Base-by-base conservation (phyloP, 2,888 invertebrate genomes). In the Encarsia formosa region DNA sequence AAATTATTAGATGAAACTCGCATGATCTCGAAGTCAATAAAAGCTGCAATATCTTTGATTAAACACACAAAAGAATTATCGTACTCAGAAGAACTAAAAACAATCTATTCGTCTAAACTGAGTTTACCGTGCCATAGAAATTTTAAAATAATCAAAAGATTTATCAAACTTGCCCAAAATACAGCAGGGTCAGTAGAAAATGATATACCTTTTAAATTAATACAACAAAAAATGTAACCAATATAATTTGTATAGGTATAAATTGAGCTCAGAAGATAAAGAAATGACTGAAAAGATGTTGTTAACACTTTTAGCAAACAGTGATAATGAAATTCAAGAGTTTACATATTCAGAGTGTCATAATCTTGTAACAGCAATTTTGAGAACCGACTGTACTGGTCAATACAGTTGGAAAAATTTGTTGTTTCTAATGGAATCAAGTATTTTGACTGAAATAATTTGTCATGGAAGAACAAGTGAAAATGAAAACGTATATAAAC, bases 381-480 rank as follows among this genome's bases (percentile, higher is more conserved):
- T 86, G 35, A 79, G 83, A 20, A 78, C 81, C 9, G 65, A 69
- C 23, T 63, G 63, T 44, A 64, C 52, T 37, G 60, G 73, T 71
- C 42, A 67, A 70, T 63, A 76, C 65, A 65, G 66, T 43, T 82
- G 81, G 62, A 77, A 76, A 60, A 76, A 77, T 63, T 70, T 79
- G 58, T 76, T 69, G 34, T 78, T 85, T 66, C 78, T 85, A 66
- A 64, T 86, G 34, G 79, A 82, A 57, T 75, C 81, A 15, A 76
- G 76, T 37, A 70, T 86, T 43, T 64, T 87, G 44, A 80, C 77
- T 2, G 85, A 86, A 74, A 81, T 86, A 29, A 78, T 82, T 54
- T 79, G 80, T 59, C 81, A 83, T 65, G 86, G 86, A 38, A 63
- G 82, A 11, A 77, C 75, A 9, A 78, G 77, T 56, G 66, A 71